These are phyloP conservation scores for Himantopus leucocephalus DNA, from an alignment of 2,113 vertebrate species.

Conservation along the genomic window DNA sequence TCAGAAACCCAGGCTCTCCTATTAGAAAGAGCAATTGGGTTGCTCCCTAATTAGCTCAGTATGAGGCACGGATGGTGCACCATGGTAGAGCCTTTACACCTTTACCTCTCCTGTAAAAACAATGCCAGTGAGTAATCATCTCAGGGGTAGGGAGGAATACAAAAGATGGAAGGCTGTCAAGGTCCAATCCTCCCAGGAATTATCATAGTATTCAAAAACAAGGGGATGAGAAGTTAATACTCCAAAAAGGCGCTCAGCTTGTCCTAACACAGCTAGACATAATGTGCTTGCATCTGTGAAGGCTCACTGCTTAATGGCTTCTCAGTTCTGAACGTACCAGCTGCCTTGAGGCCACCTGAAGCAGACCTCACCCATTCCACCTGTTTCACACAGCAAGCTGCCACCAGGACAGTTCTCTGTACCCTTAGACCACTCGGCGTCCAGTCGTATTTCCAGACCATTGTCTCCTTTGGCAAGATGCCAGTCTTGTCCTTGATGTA, in stretches of 20 bases:
- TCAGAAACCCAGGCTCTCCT: background rate
- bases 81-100: background rate
- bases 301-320: background rate
- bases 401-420: background rate
- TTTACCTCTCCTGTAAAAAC: background rate
- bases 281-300: no score
- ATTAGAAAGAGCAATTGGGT: background rate
- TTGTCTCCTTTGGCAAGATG: background rate
- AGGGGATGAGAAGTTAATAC: background rate
- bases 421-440: background rate
- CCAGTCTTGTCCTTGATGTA: background rate
- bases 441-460: background rate
- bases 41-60: background rate
- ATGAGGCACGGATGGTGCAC: background rate
- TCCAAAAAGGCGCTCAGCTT: background rate
- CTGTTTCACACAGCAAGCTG: background rate
- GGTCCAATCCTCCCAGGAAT: background rate
- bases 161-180: background rate
- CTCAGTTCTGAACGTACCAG: background rate
- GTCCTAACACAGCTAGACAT: background rate
- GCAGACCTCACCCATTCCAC: background rate
- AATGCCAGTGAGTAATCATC: background rate
- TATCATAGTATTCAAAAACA: background rate
- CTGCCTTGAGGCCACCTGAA: background rate
- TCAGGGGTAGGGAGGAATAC: rapidly evolving